A percentile compares a stretch with the other conserved stretches of the same genome.
Evolutionary conservation across 1,140 invertebrate species (phyloP).

Genomic region (Aporrectodea caliginosa): DNA sequence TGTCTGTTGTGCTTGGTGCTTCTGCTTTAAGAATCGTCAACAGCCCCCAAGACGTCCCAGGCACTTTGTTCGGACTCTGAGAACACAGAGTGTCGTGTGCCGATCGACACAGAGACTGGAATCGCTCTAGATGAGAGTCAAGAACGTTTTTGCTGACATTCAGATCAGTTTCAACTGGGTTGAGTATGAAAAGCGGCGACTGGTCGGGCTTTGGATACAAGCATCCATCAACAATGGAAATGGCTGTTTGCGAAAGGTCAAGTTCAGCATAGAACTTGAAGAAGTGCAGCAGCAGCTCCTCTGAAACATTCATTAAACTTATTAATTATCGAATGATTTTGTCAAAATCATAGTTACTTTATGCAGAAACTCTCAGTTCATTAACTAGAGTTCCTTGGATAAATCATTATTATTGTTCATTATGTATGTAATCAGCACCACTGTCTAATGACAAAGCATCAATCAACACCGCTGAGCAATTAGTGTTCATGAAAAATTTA

Average conservation of each 20-base stretch:
- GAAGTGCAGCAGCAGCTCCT: slow-evolving; percentile 14
- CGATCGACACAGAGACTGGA: background rate
- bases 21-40: background rate
- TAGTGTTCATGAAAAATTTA: no score
- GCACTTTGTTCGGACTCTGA: background rate
- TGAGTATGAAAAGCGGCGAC: background rate
- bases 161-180: background rate
- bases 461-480: no score
- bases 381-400: no score
- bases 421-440: no score
- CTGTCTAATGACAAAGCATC: no score
- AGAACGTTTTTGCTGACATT: background rate
- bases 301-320: slow-evolving; percentile 1
- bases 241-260: slow-evolving; percentile 3
- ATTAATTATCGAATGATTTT: background rate
- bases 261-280: slow-evolving; percentile 20
- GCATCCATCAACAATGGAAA: slow-evolving; percentile 8
- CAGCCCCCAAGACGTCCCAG: background rate
- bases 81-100: background rate
- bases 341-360: no score
- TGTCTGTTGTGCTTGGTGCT: background rate
- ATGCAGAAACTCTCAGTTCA: no score
- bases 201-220: background rate
- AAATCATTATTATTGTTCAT: no score
- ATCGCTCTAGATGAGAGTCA: background rate